Evolutionary conservation across 2,113 vertebrate genomes (phyloP).

Genomic region (Pluvianellus socialis): DNA sequence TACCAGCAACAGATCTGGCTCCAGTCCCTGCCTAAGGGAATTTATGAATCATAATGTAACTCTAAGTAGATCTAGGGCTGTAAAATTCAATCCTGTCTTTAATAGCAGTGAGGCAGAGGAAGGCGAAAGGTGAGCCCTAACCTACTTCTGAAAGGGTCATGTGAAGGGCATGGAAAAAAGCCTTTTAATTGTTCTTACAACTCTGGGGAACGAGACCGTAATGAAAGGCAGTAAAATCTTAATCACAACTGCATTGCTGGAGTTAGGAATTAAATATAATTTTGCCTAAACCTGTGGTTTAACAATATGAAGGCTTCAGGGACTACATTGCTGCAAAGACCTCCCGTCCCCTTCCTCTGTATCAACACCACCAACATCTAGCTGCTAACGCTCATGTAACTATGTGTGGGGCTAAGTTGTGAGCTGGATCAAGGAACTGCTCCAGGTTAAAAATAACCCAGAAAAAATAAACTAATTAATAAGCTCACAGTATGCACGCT

Average conservation of each 20-base stretch:
- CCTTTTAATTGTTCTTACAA: slow-evolving; percentile 31
- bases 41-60: slow-evolving; percentile 61
- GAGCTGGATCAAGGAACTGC: background rate
- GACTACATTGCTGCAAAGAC: background rate
- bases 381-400: background rate
- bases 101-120: slow-evolving; percentile 46
- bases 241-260: background rate
- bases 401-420: background rate
- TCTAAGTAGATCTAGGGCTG: slow-evolving; percentile 50
- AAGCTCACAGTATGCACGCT: background rate
- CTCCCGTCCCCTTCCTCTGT: background rate
- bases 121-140: slow-evolving; percentile 51
- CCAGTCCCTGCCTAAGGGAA: slow-evolving; percentile 22
- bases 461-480: slow-evolving; percentile 28
- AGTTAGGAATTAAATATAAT: slow-evolving; percentile 12
- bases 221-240: slow-evolving; percentile 48
- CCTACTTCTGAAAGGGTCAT: slow-evolving; percentile 58
- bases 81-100: slow-evolving; percentile 57
- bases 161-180: slow-evolving; percentile 45
- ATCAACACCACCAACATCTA: background rate
- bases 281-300: slow-evolving; percentile 8
- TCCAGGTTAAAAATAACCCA: slow-evolving; percentile 11
- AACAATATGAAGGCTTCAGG: background rate
- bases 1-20: slow-evolving; percentile 49
- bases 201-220: background rate